phyloP scores from a whole-genome alignment of 1,140 invertebrate genomes.

The Dendroctonus valens region DNA sequence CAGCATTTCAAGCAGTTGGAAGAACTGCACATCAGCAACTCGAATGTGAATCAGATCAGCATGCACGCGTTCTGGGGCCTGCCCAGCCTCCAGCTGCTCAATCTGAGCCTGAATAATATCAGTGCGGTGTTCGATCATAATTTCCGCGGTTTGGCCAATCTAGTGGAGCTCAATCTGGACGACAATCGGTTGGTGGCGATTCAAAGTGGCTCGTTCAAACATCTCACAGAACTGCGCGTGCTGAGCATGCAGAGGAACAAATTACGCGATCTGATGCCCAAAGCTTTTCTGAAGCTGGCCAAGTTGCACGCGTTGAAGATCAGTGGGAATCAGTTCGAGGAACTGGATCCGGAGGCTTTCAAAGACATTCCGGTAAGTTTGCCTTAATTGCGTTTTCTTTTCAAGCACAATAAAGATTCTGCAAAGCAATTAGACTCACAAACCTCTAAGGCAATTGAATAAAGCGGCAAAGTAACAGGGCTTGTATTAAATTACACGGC shows the following conservation, averaged over 20 bases:
- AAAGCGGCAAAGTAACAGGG: too few species aligned
- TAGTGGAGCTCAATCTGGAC: conserved; percentile 82
- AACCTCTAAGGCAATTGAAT: too few species aligned
- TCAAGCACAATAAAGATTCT: too few species aligned
- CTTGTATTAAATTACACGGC: too few species aligned
- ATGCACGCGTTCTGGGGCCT: conserved; percentile 79
- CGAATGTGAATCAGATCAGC: conserved; percentile 74
- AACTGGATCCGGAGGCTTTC: conserved; percentile 61
- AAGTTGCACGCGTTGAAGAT: conserved; percentile 70
- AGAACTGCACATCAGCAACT: conserved; percentile 71
- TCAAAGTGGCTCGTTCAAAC: conserved; percentile 72
- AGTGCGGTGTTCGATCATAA: conserved; percentile 79
- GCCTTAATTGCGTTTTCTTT: too few species aligned
- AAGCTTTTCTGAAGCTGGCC: conserved; percentile 67
- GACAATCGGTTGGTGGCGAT: conserved; percentile 71
- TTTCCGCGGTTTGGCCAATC: conserved; percentile 72
- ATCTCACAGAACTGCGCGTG: conserved; percentile 65
- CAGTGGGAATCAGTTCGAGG: conserved; percentile 68
- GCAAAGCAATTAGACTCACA: too few species aligned
- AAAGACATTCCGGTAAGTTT: conserved; percentile 48
- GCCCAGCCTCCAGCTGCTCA: conserved; percentile 63
- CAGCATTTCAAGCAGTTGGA: conserved; percentile 65
- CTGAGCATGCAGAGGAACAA: conserved; percentile 69
- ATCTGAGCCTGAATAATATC: conserved; percentile 74
- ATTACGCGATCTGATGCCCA: conserved; percentile 64